These are phyloP conservation scores for Urocynchramus pylzowi DNA, from an alignment of 2,113 vertebrate species.

Conservation along the genomic window DNA sequence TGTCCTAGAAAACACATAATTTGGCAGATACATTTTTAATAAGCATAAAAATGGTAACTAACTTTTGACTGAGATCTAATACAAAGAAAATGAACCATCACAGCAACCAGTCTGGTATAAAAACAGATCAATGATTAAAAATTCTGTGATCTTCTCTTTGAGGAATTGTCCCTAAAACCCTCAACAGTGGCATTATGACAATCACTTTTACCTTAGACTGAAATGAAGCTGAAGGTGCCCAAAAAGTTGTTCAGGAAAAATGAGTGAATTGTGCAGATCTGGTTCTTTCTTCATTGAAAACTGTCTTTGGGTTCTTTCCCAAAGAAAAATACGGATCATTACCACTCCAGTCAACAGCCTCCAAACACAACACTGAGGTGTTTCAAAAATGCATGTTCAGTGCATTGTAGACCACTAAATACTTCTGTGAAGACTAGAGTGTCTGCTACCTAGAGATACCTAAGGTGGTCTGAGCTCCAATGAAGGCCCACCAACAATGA, in stretches of 20 bases:
- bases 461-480: neutral
- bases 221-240: neutral
- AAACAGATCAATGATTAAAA: neutral
- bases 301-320: neutral
- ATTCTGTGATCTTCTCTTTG: neutral
- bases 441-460: neutral
- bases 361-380: rapidly evolving
- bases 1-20: neutral
- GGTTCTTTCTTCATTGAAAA: neutral
- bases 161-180: neutral
- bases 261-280: neutral
- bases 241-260: neutral
- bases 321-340: neutral
- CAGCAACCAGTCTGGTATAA: neutral
- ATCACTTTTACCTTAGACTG: neutral
- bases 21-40: neutral
- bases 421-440: neutral
- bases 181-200: rapidly evolving
- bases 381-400: neutral
- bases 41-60: neutral
- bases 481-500: neutral
- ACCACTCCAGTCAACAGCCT: neutral
- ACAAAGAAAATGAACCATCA: neutral
- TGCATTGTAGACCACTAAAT: neutral
- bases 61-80: neutral